Percentiles rank a stretch among this genome's conserved stretches.
Conservation (phyloP, 1,140 invertebrate genomes). For the Pemphigus obesinymphae region DNA sequence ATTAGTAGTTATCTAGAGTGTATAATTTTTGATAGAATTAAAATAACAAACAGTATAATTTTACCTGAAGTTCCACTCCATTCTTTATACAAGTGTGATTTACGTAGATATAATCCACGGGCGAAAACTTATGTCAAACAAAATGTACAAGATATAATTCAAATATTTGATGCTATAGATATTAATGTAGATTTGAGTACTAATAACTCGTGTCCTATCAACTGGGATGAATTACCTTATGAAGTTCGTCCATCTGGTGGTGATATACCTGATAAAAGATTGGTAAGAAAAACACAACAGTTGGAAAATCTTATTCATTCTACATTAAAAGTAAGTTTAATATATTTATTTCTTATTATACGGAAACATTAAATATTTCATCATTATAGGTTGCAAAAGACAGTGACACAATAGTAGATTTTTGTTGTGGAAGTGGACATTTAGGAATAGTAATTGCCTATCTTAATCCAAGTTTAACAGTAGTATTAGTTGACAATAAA, state of each 20-base stretch:
- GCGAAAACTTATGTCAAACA: slow-evolving; percentile 69
- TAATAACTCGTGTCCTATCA: slow-evolving; percentile 53
- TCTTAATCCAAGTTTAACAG: slow-evolving; percentile 66
- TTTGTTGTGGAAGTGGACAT: slow-evolving; percentile 90
- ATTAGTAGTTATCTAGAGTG: slow-evolving; percentile 49
- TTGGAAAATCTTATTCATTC: slow-evolving; percentile 81
- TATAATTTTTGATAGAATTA: slow-evolving; percentile 43
- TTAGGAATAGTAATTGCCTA: slow-evolving; percentile 81
- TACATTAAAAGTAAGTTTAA: slow-evolving; percentile 57
- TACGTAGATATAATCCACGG: slow-evolving; percentile 67
- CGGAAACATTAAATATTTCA: background rate
- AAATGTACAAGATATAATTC: slow-evolving; percentile 58
- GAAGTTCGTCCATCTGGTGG: slow-evolving; percentile 73
- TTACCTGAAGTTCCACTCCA: slow-evolving; percentile 54
- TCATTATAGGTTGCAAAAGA: slow-evolving; percentile 45
- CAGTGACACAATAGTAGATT: slow-evolving; percentile 75
- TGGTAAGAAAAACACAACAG: slow-evolving; percentile 79
- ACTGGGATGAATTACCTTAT: slow-evolving; percentile 64
- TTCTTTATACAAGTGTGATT: slow-evolving; percentile 75
- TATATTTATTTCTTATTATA: background rate
- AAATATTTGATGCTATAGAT: slow-evolving; percentile 34
- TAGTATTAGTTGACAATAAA: slow-evolving; percentile 90
- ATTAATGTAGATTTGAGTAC: slow-evolving; percentile 45
- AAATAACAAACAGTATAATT: background rate
- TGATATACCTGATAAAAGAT: slow-evolving; percentile 67